Percentiles rank a stretch among this genome's conserved stretches.
phyloP scores from a whole-genome alignment of 2,797 vertebrate species.

The Rhinella marina region DNA sequence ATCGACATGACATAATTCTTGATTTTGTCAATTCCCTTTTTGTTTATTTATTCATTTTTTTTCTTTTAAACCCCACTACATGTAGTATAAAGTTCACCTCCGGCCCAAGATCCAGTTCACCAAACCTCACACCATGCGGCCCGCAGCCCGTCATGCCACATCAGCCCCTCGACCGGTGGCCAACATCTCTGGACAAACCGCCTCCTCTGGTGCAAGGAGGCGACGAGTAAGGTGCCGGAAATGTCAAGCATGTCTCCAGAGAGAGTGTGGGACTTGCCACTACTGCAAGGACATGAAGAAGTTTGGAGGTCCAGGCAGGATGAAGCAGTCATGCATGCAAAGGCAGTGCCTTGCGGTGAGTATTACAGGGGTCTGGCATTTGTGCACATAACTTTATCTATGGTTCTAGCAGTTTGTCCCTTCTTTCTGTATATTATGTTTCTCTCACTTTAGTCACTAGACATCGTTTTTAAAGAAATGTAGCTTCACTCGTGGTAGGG shows the following conservation, averaged over 20 bases:
- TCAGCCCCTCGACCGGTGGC: conserved; percentile 74
- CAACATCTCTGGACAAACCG: conserved; percentile 63
- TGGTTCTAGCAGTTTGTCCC: background rate
- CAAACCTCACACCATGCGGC: conserved; percentile 82
- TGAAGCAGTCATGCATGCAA: conserved; percentile 93
- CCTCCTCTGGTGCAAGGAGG: conserved; percentile 82
- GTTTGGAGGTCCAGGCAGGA: conserved; percentile 92
- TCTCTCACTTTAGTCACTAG: background rate
- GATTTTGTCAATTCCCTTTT: conserved; percentile 16
- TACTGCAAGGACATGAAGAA: conserved; percentile 97
- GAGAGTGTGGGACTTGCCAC: conserved; percentile 91
- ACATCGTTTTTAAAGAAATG: background rate
- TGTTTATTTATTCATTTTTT: background rate
- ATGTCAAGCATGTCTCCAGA: conserved; percentile 90
- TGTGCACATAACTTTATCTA: background rate
- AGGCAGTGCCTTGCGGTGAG: conserved; percentile 92
- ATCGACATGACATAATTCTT: conserved; percentile 8
- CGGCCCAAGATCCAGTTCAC: conserved; percentile 81
- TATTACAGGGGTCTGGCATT: conserved; percentile 51
- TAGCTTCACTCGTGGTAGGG: background rate
- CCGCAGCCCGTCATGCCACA: conserved; percentile 69
- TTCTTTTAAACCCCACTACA: background rate
- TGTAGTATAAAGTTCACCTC: conserved; percentile 72
- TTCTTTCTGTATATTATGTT: background rate
- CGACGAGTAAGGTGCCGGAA: conserved; percentile 91